Evolutionary conservation across 2,888 invertebrate species (phyloP).

Genomic region (Drosophila macrospina): DNA sequence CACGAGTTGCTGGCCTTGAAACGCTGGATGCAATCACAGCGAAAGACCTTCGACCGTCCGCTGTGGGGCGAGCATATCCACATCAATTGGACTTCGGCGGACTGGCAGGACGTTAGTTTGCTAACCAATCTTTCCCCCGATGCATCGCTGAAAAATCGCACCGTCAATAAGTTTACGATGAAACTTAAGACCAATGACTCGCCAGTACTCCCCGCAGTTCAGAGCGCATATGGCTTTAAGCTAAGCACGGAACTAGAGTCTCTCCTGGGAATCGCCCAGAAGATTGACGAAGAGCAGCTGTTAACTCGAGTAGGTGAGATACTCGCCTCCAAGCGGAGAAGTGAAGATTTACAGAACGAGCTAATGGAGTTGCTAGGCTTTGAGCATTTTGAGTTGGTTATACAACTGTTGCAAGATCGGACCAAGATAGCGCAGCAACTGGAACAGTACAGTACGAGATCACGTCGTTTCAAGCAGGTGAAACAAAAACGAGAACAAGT

Average conservation of each 20-base stretch:
- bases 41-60: constrained; percentile 26
- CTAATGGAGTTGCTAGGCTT: constrained; percentile 95
- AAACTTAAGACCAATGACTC: constrained; percentile 49
- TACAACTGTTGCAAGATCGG: constrained; percentile 89
- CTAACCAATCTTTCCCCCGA: constrained; percentile 75
- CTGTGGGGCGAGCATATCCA: constrained; percentile 78
- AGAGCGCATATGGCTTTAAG: constrained; percentile 35
- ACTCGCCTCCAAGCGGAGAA: constrained; percentile 88
- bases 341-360: constrained; percentile 91
- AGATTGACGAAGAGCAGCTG: constrained; percentile 69
- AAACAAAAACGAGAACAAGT: constrained; percentile 63
- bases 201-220: background rate
- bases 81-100: constrained; percentile 46
- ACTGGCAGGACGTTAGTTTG: constrained; percentile 53
- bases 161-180: constrained; percentile 72
- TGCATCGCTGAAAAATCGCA: constrained; percentile 60
- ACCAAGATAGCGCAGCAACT: constrained; percentile 86
- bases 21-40: constrained; percentile 83
- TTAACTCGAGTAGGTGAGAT: constrained; percentile 83
- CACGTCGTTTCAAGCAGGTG: constrained; percentile 74
- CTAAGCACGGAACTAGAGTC: constrained; percentile 66
- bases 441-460: constrained; percentile 77
- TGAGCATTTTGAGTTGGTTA: constrained; percentile 92
- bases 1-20: constrained; percentile 86
- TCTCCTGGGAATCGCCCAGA: constrained; percentile 73